Conservation (phyloP, 2,797 vertebrate genomes). For the Sardinella longiceps region DNA sequence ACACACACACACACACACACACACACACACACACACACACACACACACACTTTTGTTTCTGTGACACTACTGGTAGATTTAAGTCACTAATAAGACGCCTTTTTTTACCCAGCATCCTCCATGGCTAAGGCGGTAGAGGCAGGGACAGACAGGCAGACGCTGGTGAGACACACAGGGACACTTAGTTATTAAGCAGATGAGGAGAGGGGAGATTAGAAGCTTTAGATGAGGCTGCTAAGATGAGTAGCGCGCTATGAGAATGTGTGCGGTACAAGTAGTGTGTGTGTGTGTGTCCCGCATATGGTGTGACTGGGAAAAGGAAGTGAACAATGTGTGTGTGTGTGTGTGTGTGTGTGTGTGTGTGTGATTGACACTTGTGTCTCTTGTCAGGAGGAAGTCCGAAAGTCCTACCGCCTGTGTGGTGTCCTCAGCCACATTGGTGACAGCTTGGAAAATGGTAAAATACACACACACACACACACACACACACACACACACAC, state of each 20-base stretch:
- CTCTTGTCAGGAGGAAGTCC: neutral
- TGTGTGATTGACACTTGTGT: neutral
- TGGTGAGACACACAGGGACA: slow-evolving; percentile 1
- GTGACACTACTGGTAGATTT: too few relatives aligned
- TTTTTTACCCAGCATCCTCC: slow-evolving; percentile 14
- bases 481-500: too few relatives aligned
- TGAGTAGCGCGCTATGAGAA: neutral
- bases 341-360: too few relatives aligned
- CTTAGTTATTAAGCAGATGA: neutral
- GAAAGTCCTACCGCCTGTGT: neutral
- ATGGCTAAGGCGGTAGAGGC: neutral
- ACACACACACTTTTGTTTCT: neutral
- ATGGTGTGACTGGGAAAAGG: neutral
- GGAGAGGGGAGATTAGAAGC: neutral
- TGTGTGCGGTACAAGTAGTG: neutral
- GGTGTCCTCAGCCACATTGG: neutral
- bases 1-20: too few relatives aligned
- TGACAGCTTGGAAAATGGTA: neutral
- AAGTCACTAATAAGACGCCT: neutral
- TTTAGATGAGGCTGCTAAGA: neutral
- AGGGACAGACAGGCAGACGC: neutral
- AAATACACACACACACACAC: too few relatives aligned
- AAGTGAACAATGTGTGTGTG: neutral
- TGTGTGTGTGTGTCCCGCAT: neutral
- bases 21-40: too few relatives aligned